Percentiles rank a stretch among this genome's conserved stretches.
phyloP scores from a whole-genome alignment of 2,113 vertebrate species.

The Ginglymostoma cirratum region DNA sequence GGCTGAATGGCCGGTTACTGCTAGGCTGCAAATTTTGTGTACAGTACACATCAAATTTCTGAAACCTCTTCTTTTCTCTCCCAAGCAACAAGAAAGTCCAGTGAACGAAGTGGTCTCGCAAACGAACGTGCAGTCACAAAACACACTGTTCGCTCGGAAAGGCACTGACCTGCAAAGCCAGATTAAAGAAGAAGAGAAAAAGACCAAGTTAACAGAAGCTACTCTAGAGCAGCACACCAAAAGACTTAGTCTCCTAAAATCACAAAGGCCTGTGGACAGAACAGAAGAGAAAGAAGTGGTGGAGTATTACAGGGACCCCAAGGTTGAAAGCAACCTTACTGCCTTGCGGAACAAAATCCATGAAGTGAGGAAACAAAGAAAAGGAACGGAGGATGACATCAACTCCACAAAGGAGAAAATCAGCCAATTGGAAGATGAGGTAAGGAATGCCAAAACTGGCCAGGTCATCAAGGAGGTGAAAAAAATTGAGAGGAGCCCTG shows the following conservation, averaged over 20 bases:
- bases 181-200: slow-evolving; percentile 68
- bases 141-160: slow-evolving; percentile 49
- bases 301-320: slow-evolving; percentile 81
- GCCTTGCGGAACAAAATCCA: slow-evolving; percentile 57
- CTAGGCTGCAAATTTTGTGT: background rate
- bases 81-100: slow-evolving; percentile 72
- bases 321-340: slow-evolving; percentile 63
- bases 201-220: slow-evolving; percentile 54
- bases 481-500: slow-evolving; percentile 79
- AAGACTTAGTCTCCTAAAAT: slow-evolving; percentile 70
- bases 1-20: background rate
- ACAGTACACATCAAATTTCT: background rate
- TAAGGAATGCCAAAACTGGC: slow-evolving; percentile 60
- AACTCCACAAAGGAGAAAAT: slow-evolving; percentile 60
- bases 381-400: slow-evolving; percentile 60
- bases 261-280: slow-evolving; percentile 74
- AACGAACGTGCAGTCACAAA: slow-evolving; percentile 58
- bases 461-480: slow-evolving; percentile 89
- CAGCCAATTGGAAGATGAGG: slow-evolving; percentile 56
- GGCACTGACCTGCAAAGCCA: slow-evolving; percentile 55
- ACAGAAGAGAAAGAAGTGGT: slow-evolving; percentile 86
- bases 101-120: slow-evolving; percentile 49
- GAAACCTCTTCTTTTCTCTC: background rate
- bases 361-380: slow-evolving; percentile 59
- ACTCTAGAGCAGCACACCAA: slow-evolving; percentile 64